Base-by-base conservation (phyloP, 2,888 invertebrate genomes). In the Agonopterix heracliana region DNA sequence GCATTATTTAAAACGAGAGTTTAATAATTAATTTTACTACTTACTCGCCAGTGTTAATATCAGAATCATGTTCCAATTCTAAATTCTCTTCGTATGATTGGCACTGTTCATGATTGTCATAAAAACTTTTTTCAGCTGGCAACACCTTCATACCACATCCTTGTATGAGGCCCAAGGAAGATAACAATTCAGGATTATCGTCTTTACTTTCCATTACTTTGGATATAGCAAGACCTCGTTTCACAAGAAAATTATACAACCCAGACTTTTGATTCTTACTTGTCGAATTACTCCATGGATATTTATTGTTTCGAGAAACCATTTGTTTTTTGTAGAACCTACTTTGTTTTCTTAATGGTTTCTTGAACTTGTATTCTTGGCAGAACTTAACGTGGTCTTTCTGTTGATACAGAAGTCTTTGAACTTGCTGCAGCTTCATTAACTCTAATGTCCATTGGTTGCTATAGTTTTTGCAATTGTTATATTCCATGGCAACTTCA, bases 401-500 rank as follows among this genome's bases (percentile, higher is more conserved):
- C 48, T 83, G 78, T 55, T 90, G 79, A 56, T 84, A 85, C 2
- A 86, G 50, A 2, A 80, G 60, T 48, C 88, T 72, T 60, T 86
- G 85, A 1, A 85, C 74, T 59, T 79, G 78, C 56, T 85, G 86
- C 13, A 88, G 56, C 36, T 81, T 78, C 2, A 86, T 68, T 48
- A 91, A 68, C 55, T 89, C 86, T 1, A 74, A 68, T 11, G 78
- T 81, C 84, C 85, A 88, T 41, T 89, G 80, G 52, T 76, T 73
- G 17, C 74, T 72, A 54, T 90, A 89, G 41, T 89, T 87, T 50
- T 78, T 78, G 66, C 94, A 95, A 69, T 92, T 93, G 65, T 92
- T 90, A 74, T 95, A 95, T 59, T 93, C 92, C 68, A 94, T 84
- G 14, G 92, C 93, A 26, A 94, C 81, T 86, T 94, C 93, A 57